A percentile compares a stretch with the other conserved stretches of the same genome.
These are phyloP conservation scores for Leptinotarsa juncta DNA, from an alignment of 2,888 invertebrate species.

Conservation along the genomic window DNA sequence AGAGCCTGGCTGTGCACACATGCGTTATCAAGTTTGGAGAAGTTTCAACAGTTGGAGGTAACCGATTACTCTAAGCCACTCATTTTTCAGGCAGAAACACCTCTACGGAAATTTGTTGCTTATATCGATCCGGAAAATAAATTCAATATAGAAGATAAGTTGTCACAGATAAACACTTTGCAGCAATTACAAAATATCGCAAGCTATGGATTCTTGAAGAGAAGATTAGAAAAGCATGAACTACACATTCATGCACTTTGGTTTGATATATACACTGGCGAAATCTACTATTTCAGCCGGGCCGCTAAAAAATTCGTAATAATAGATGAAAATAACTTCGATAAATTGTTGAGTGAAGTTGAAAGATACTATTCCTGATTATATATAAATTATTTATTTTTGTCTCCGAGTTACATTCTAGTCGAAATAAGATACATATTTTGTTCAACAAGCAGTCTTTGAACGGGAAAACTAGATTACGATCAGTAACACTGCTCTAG, in stretches of 20 bases:
- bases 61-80: conserved; percentile 78
- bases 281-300: conserved; percentile 94
- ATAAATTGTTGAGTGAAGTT: conserved; percentile 80
- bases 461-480: too few relatives aligned
- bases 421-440: too few relatives aligned
- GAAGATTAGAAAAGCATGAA: conserved; percentile 82
- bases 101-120: conserved; percentile 88
- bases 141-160: conserved; percentile 89
- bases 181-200: conserved; percentile 94
- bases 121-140: conserved; percentile 94
- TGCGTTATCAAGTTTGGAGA: conserved; percentile 82
- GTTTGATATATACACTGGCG: conserved; percentile 98
- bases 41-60: conserved; percentile 79
- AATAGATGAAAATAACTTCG: conserved; percentile 86
- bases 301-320: conserved; percentile 86
- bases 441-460: too few relatives aligned
- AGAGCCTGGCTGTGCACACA: conserved; percentile 93
- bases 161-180: conserved; percentile 94
- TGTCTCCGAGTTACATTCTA: too few relatives aligned
- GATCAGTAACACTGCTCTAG: too few relatives aligned
- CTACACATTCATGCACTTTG: conserved; percentile 93
- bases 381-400: too few relatives aligned
- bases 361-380: conserved; percentile 77
- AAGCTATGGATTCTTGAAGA: conserved; percentile 90
- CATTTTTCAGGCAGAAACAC: conserved; percentile 87